Base-by-base conservation (phyloP, 2,888 invertebrate genomes). In the Andrena marginata region DNA sequence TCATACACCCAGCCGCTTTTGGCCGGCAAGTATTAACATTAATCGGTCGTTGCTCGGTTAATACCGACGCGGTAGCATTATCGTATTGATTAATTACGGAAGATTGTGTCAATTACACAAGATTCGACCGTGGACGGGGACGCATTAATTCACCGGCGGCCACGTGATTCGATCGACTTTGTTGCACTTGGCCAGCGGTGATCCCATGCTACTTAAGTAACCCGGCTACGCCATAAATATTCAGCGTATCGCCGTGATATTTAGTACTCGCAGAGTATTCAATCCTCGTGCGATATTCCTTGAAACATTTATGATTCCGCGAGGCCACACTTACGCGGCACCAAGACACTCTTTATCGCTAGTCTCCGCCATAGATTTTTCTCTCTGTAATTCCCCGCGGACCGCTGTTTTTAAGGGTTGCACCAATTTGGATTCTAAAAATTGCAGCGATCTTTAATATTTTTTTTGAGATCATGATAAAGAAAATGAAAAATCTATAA, bases 71-170 rank as follows among this genome's bases (percentile, higher is more conserved):
- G 48, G 42, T 4, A 16, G 23, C 13, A 48, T 56, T 69, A 69
- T 76, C 42, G 49, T 31, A 60, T 29, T 49, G 64, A 77, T 71
- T 77, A 71, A 77, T 77, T 59, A 65, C 23, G 2, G 26, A 26
- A 65, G 48, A 65, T 71, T 64, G 49, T 65, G 48, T 10, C 31
- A 59, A 74, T 67, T 60, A 60, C 23, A 49, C 56, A 56, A 67
- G 13, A 49, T 26, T 33, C 23, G 59, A 20, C 8, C 13, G 26
- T 13, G 56, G n/a, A 35, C 35, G 42, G 16, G 33, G 42, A 69
- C 20, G 33, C 56, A 69, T 63, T 63, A 42, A 60, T 49, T 20
- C 26, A 23, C 33, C 23, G 33, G 10, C 10, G 10, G 16, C 26
- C 59, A 16, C 16, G 31, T 59, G 60, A 56, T 31, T 13, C 0